phyloP scores from a whole-genome alignment of 2,888 invertebrate genomes.

The Noctua janthe region DNA sequence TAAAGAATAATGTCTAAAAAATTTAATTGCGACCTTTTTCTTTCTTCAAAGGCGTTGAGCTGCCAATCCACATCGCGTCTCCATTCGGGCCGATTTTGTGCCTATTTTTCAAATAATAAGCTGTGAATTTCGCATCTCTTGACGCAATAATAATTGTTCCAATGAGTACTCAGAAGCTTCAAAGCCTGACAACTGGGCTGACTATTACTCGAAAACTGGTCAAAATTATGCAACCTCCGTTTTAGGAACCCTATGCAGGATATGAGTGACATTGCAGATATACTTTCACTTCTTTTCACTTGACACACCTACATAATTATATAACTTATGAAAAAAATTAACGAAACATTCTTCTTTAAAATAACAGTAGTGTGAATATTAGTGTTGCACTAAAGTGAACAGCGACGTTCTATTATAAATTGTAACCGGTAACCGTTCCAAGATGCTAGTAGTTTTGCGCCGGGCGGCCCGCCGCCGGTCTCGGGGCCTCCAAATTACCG shows the following conservation, averaged over 20 bases:
- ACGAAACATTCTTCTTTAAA: neutral
- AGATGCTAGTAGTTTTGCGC: slow-evolving; percentile 64
- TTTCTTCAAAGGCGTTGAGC: neutral
- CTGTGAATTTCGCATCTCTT: neutral
- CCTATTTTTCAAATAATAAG: neutral
- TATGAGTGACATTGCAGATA: neutral
- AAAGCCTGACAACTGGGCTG: neutral
- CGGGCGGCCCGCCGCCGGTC: slow-evolving; percentile 54
- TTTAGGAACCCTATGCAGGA: neutral
- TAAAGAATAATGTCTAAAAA: too few species aligned
- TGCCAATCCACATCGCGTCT: neutral
- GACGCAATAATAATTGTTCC: neutral
- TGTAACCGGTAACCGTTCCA: slow-evolving; percentile 74
- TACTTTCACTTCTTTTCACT: neutral
- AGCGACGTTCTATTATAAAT: slow-evolving; percentile 70
- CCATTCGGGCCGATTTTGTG: neutral
- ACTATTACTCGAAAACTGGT: neutral
- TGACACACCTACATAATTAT: too few species aligned
- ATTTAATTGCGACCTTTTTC: neutral
- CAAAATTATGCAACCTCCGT: neutral
- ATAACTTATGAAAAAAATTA: neutral
- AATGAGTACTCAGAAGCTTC: neutral
- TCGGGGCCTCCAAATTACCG: slow-evolving; percentile 82
- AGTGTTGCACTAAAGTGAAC: slow-evolving; percentile 53
- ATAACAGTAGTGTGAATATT: neutral